Base-by-base conservation (phyloP, 2,888 invertebrate genomes). In the Scotopteryx bipunctaria region DNA sequence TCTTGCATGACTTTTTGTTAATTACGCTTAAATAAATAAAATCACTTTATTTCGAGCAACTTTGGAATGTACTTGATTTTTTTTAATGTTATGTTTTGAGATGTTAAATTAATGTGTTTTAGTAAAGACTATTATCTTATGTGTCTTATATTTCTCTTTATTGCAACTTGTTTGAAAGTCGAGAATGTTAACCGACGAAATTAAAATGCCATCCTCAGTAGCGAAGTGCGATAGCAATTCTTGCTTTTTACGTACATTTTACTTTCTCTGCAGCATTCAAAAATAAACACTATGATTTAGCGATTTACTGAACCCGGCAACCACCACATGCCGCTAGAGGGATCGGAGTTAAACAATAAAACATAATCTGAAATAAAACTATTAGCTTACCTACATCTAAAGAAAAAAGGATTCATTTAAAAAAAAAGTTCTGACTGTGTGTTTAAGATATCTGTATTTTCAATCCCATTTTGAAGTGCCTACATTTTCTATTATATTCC, bases 261-360 rank as follows among this genome's bases (percentile, higher is more conserved):
- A 88, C 85, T 88, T 87, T 87, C 87, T 86, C 88, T 87, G 87
- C 85, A 71, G 86, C 87, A 63, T 73, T 57, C 64, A 72, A 74
- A 69, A 69, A 69, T 70, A 69, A 64, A 63, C 64, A 57, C 56
- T 61, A 57, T 55, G 55, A 47, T 67, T 73, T 66, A 72, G 73
- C 74, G 71, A 69, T 63, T 71, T 61, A 55, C 60, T 59, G 35
- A 47, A 40, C 52, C 52, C 68, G 63, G 66, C 69, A 66, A 57
- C 66, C 71, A 57, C 64, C 72, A 59, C 83, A 83, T 82, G 84
- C 85, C 63, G 71, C 76, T 73, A 69, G n/a, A 52, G 59, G 62
- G 65, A 55, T 53, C 56, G 63, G 62, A 64, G 62, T 59, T 59
- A 67, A 69, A 50, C 69, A 71, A 73, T 64, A 70, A 67, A 73